Percentiles rank a stretch among this genome's conserved stretches.
These are phyloP conservation scores for Mesocricetus auratus DNA, from an alignment of 2,113 vertebrate genomes.

Conservation along the genomic window DNA sequence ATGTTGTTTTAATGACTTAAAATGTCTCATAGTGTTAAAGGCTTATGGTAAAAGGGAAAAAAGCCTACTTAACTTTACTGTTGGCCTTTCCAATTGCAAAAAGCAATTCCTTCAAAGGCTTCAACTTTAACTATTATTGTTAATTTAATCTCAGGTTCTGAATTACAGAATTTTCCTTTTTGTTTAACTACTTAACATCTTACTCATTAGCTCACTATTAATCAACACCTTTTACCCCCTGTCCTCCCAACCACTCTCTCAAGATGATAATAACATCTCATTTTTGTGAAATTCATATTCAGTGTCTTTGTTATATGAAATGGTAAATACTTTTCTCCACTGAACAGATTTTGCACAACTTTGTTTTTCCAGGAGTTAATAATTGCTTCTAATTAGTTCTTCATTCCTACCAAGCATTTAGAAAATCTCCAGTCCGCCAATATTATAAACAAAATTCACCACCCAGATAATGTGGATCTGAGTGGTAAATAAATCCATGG, in stretches of 20 bases:
- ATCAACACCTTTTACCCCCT: neutral
- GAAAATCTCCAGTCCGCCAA: neutral
- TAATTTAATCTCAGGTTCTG: conserved; percentile 16
- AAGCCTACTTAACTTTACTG: neutral
- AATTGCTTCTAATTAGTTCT: conserved; percentile 3
- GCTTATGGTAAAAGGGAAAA: neutral
- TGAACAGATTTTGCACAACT: neutral
- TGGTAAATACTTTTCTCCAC: neutral
- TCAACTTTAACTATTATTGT: neutral
- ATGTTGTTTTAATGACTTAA: conserved; percentile 42
- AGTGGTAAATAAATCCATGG: neutral
- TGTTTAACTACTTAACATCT: neutral
- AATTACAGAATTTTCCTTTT: conserved; percentile 1
- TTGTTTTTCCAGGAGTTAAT: neutral
- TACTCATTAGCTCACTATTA: neutral
- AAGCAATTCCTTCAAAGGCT: conserved; percentile 22
- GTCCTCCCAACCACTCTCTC: neutral
- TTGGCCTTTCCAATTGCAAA: neutral
- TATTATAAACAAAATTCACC: conserved; percentile 2
- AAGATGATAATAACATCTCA: neutral
- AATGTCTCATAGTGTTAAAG: conserved; percentile 16
- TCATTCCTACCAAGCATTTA: neutral
- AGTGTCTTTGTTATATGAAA: neutral
- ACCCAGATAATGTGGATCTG: neutral
- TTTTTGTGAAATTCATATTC: neutral